Evolutionary conservation across 2,797 vertebrate genomes (phyloP), one percentile per base, ranked within the genome.

Genomic region (Cichlasoma orientale): DNA sequence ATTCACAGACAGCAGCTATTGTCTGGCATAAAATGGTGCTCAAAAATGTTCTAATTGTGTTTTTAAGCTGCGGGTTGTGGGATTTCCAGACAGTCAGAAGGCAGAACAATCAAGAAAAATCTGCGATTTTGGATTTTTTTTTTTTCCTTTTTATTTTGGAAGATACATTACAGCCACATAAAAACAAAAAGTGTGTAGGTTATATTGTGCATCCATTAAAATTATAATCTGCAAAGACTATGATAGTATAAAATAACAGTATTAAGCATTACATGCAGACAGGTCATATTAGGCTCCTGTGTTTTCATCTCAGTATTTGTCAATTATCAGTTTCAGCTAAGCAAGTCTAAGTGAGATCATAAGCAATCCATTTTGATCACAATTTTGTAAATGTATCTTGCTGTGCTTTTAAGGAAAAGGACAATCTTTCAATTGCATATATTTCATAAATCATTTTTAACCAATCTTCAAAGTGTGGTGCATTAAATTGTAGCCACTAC

Each of bases 21-120:
- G 61, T 47, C 61, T 5, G 25, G 38, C 27, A 7, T 47, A 19
- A 66, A 47, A 68, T 29, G 23, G 5, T 18, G 27, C 41, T 68
- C 50, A 68, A 50, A 25, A 50, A 2, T 47, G 63, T 59, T 71
- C 14, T 57, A 33, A 54, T 85, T 77, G 59, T 87, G 71, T 57
- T 83, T 72, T 56, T 27, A 47, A 50, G 21, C 66, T 77, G 38
- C 21, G 66, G 74, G 76, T 83, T 88, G 71, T 84, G 29, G 61
- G 81, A 86, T 84, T 58, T 75, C 78, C 25, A 73, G 73, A 72
- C 72, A 66, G 75, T 89, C 78, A 86, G 63, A 87, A 82, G 84
- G 77, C 66, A 73, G 7, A 70, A 33, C 69, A 72, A 77, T 56
- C 38, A 56, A 41, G 38, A 82, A 7, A 57, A 11, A 38, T 57